Base-by-base conservation (phyloP, 2,888 invertebrate genomes). In the Dendrolimus pini region DNA sequence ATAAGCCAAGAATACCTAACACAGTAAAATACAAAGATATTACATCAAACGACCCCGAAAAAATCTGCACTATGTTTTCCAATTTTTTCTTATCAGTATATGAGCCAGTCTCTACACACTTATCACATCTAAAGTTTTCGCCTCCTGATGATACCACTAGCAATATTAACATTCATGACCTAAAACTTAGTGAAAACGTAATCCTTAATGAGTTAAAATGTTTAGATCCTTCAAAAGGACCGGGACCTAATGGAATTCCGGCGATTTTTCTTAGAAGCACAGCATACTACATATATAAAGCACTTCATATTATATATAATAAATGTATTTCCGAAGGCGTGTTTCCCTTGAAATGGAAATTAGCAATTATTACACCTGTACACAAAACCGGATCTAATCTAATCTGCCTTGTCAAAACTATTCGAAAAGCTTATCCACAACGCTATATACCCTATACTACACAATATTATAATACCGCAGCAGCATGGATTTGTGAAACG, bases 341-440 rank as follows among this genome's bases (percentile, higher is more conserved):
- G 9, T 56, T 56, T 41, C 56, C 56, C 7, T 52, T 41, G 1
- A 12, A 7, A 41, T 56, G 52, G 56, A 52, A 56, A 41, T 53
- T 9, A 7, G 56, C 56, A 8, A 53, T 30, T 18, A 53, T 56
- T 41, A 53, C 53, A 9, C 56, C 56, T 18, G 56, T 56, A 12
- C 53, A 52, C 30, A 56, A 56, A 18, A 18, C 9, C 8, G 56
- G 56, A 8, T 53, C 56, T 12, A 6, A 63, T 67, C 7, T 54
- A 64, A 1, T 60, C 58, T 13, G n/a, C 62, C n/a, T 12, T 62
- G 55, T 53, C 65, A n/a, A 65, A 67, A 54, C 30, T 64, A 18
- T 62, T 65, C 14, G 65, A 66, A 56, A 60, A 61, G n/a, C 58
- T 62, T 1, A 58, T 66, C 1, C 62, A 65, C 18, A 59, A 18